A percentile compares a stretch with the other conserved stretches of the same genome.
phyloP scores from a whole-genome alignment of 2,797 vertebrate species.

The Cyprinella venusta region DNA sequence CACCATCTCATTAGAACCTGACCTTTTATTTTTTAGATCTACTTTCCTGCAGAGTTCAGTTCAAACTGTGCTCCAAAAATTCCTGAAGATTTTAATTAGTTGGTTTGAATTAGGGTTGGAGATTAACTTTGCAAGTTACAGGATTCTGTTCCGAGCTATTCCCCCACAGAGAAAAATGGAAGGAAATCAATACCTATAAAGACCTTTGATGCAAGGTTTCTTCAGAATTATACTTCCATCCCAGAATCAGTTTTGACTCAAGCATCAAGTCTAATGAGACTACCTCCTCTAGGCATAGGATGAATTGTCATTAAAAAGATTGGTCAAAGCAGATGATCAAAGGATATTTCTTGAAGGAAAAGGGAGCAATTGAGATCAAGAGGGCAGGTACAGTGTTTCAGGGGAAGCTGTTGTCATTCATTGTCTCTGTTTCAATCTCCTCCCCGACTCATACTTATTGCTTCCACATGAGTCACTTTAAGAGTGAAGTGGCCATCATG shows the following conservation, averaged over 20 bases:
- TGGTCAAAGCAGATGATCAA: not conserved
- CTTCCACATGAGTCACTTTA: not conserved
- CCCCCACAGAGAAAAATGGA: not conserved
- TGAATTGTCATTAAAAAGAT: not conserved
- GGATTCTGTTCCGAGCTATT: not conserved
- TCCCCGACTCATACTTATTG: not conserved
- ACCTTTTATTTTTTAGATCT: not conserved
- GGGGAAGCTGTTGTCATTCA: slow-evolving; percentile 5
- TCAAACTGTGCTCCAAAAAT: not conserved
- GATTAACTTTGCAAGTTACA: not conserved
- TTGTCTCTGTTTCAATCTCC: slow-evolving; percentile 1
- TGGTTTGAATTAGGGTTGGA: not conserved
- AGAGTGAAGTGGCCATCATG: not conserved
- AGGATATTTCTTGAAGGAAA: not conserved
- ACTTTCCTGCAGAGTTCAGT: not conserved
- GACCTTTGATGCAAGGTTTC: not conserved
- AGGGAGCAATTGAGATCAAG: not conserved
- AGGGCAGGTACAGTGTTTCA: not conserved
- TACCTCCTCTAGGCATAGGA: not conserved
- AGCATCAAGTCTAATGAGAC: slow-evolving; percentile 9
- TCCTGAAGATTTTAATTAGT: not conserved
- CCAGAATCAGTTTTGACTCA: slow-evolving; percentile 11
- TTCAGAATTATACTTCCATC: not conserved
- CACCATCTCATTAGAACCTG: not conserved
- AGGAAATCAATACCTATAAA: not conserved